These are phyloP conservation scores for Linnaemya vulpina DNA, from an alignment of 2,888 invertebrate species.

Conservation along the genomic window DNA sequence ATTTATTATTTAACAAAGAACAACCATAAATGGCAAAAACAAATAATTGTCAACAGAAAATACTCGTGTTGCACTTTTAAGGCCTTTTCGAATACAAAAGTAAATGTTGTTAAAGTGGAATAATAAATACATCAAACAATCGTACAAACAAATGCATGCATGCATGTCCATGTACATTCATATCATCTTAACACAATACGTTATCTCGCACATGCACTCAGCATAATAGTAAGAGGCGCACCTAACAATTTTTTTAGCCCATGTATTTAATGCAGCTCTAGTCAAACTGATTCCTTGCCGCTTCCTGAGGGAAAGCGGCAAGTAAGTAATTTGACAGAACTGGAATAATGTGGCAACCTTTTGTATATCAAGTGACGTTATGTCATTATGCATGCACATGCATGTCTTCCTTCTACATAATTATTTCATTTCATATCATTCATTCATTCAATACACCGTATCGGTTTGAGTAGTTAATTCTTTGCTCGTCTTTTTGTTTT, in stretches of 20 bases:
- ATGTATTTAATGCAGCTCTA: no score
- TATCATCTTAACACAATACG: background rate
- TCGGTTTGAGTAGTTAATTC: background rate
- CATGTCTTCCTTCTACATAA: slow-evolving; percentile 7
- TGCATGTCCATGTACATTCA: no score
- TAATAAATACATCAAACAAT: background rate
- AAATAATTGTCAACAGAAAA: slow-evolving; percentile 65
- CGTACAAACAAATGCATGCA: background rate
- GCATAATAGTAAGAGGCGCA: background rate
- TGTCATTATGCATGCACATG: no score
- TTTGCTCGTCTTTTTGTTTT: background rate
- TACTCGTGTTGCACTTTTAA: slow-evolving; percentile 67
- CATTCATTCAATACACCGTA: slow-evolving; percentile 19
- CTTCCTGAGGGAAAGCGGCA: no score
- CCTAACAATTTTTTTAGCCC: background rate
- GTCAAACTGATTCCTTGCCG: no score
- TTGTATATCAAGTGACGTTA: background rate
- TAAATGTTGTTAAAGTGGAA: slow-evolving; percentile 1
- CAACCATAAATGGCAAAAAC: slow-evolving; percentile 65
- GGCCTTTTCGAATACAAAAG: slow-evolving; percentile 51
- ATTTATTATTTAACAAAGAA: slow-evolving; percentile 44
- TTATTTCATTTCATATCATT: background rate
- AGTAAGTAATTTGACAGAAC: no score
- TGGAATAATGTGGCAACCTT: background rate
- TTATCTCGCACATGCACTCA: slow-evolving; percentile 2